Evolutionary conservation across 2,113 vertebrate species (phyloP).

Genomic region (Neotragus pygmaeus): DNA sequence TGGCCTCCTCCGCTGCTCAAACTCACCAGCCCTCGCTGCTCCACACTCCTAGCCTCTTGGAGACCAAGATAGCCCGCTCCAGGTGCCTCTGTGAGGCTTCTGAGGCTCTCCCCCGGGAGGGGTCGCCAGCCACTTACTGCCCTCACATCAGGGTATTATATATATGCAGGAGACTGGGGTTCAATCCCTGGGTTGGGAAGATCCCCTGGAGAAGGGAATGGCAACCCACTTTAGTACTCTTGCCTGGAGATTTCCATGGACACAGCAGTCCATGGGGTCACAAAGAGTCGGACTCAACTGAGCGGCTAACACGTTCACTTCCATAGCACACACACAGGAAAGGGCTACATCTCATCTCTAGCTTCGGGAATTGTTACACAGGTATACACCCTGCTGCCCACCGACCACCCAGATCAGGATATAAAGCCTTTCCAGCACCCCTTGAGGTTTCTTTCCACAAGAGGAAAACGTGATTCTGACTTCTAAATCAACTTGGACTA

Average conservation of each 20-base stretch:
- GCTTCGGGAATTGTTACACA: neutral
- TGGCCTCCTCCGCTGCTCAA: rapidly evolving
- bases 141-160: no score
- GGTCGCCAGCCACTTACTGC: neutral
- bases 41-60: neutral
- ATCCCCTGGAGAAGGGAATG: neutral
- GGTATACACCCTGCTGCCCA: rapidly evolving
- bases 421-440: no score
- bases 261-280: neutral
- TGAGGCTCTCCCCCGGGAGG: neutral
- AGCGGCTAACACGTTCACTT: neutral
- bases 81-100: neutral
- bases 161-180: neutral
- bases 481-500: neutral
- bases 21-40: rapidly evolving
- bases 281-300: neutral
- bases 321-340: neutral
- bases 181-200: neutral
- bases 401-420: rapidly evolving
- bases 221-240: neutral
- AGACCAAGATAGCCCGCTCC: no score
- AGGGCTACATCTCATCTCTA: neutral
- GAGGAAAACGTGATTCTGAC: neutral
- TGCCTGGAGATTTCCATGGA: neutral
- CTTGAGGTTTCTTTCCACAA: neutral